Evolutionary conservation across 1,140 invertebrate genomes (phyloP).

Genomic region (Coboldia fuscipes): DNA sequence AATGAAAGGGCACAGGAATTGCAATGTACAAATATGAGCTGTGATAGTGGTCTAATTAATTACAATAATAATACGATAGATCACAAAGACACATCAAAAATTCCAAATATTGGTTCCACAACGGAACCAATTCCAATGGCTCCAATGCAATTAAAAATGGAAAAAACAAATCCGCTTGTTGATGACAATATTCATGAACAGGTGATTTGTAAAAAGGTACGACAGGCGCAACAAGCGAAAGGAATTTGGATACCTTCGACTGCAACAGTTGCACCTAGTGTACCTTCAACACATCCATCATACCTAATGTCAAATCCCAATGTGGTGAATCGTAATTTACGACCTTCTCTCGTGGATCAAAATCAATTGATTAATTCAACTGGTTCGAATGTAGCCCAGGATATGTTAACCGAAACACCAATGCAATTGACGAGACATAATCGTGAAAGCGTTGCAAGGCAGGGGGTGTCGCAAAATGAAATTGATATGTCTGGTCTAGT

Average conservation of each 20-base stretch:
- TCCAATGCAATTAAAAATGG: too few relatives aligned
- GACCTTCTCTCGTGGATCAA: background rate
- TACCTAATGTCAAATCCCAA: too few relatives aligned
- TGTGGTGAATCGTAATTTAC: background rate
- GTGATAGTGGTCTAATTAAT: background rate
- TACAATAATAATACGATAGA: background rate
- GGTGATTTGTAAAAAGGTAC: constrained; percentile 19
- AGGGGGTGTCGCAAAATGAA: too few relatives aligned
- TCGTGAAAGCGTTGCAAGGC: too few relatives aligned
- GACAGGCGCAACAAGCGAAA: constrained; percentile 19
- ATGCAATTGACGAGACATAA: too few relatives aligned
- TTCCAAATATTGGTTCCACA: constrained; percentile 7
- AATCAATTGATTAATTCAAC: too few relatives aligned
- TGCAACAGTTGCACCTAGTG: constrained; percentile 7
- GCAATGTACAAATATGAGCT: constrained; percentile 1
- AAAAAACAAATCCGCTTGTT: too few relatives aligned
- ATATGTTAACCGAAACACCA: too few relatives aligned
- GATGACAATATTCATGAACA: constrained; percentile 8
- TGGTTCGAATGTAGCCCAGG: too few relatives aligned
- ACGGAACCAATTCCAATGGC: background rate
- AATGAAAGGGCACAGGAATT: constrained; percentile 1
- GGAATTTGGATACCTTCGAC: constrained; percentile 12
- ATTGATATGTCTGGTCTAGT: too few relatives aligned
- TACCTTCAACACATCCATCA: too few relatives aligned
- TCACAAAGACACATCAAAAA: constrained; percentile 8